Evolutionary conservation across 1,140 invertebrate genomes (phyloP).

Genomic region (Agrypnia vestita): DNA sequence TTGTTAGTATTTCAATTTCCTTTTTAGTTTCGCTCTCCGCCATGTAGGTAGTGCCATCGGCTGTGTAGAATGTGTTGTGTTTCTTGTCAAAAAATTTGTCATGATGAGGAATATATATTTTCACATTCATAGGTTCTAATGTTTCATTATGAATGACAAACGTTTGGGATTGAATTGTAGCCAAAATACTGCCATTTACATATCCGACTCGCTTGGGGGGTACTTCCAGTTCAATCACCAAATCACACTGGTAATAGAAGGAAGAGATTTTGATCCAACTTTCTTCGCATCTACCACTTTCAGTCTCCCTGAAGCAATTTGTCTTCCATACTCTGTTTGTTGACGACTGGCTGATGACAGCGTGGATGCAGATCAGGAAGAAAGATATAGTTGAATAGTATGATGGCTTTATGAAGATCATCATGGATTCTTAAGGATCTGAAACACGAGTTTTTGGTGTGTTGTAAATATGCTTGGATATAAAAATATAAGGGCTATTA

Average conservation of each 20-base stretch:
- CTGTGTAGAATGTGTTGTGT: background rate
- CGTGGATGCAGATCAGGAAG: no score
- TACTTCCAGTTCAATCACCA: background rate
- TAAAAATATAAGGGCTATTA: no score
- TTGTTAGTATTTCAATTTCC: conserved; percentile 26
- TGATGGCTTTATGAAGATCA: no score
- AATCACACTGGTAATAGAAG: background rate
- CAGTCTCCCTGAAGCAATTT: conserved; percentile 4
- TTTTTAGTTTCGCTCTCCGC: background rate
- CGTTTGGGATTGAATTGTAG: background rate
- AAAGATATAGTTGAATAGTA: no score
- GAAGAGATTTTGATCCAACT: background rate
- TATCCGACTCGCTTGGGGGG: conserved; percentile 28
- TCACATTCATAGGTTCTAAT: no score
- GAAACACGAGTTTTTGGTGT: no score
- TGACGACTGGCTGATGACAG: no score
- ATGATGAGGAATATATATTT: background rate
- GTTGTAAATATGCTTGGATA: no score
- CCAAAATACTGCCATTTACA: conserved; percentile 7
- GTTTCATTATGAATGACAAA: background rate
- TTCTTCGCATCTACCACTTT: background rate
- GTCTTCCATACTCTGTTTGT: background rate
- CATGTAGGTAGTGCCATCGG: conserved; percentile 11
- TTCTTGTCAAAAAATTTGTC: conserved; percentile 19
- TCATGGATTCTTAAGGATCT: no score